phyloP scores from a whole-genome alignment of 2,888 invertebrate species.

The Aspidapion aeneum region DNA sequence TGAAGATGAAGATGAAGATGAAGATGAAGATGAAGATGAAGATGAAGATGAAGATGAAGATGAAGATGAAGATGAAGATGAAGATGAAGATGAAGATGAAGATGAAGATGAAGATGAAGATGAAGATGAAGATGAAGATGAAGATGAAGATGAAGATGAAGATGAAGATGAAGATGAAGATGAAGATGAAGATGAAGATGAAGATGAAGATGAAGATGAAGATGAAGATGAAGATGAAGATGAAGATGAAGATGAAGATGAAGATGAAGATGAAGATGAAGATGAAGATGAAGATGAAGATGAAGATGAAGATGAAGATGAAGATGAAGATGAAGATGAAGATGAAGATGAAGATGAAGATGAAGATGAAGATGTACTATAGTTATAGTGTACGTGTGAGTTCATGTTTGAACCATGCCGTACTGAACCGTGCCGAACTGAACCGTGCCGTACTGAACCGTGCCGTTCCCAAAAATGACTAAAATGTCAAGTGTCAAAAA shows the following conservation, averaged over 20 bases:
- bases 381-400: too few species aligned
- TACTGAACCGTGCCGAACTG: too few species aligned
- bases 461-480: too few species aligned
- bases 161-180: not conserved
- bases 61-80: not conserved
- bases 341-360: not conserved
- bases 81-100: not conserved
- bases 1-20: not conserved
- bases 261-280: not conserved
- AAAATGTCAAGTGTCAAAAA: too few species aligned
- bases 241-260: not conserved
- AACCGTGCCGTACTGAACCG: too few species aligned
- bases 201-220: not conserved
- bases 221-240: not conserved
- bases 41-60: not conserved
- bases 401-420: too few species aligned
- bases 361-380: not conserved
- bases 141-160: not conserved
- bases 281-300: not conserved
- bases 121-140: not conserved
- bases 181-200: not conserved
- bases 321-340: not conserved
- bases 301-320: not conserved
- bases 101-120: not conserved
- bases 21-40: not conserved